phyloP scores from a whole-genome alignment of 1,140 invertebrate genomes.

The Drosophila ironensis region DNA sequence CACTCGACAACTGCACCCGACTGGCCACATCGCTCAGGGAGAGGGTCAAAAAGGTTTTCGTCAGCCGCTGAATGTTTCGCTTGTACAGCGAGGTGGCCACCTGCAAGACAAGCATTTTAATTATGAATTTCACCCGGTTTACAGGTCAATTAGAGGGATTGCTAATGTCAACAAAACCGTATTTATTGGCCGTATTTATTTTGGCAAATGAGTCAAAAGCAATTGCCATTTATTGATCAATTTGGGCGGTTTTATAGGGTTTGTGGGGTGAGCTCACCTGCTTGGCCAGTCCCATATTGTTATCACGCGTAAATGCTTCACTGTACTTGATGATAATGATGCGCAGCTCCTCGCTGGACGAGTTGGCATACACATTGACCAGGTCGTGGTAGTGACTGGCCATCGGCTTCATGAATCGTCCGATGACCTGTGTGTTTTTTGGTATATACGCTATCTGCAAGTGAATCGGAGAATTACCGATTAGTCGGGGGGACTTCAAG shows the following conservation, averaged over 20 bases:
- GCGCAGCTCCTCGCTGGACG: slow-evolving; percentile 89
- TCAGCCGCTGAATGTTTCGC: slow-evolving; percentile 98
- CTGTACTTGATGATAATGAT: slow-evolving; percentile 89
- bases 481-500: background rate
- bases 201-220: background rate
- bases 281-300: slow-evolving; percentile 91
- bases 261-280: no score
- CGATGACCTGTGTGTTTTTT: slow-evolving; percentile 95
- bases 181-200: no score
- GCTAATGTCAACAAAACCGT: no score
- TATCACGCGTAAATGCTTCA: slow-evolving; percentile 92
- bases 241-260: no score
- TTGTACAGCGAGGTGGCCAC: slow-evolving; percentile 95
- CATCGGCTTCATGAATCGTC: slow-evolving; percentile 94
- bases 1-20: slow-evolving; percentile 91
- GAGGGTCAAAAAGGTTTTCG: slow-evolving; percentile 98
- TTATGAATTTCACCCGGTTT: no score
- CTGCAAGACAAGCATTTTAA: no score
- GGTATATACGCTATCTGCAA: slow-evolving; percentile 88
- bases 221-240: no score
- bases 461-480: background rate
- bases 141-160: background rate
- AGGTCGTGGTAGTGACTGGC: slow-evolving; percentile 96
- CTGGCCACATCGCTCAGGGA: slow-evolving; percentile 96
- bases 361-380: slow-evolving; percentile 90